Evolutionary conservation across 2,888 invertebrate species (phyloP), one percentile per base, ranked within the genome.

Genomic region (Ctenicera cuprea): DNA sequence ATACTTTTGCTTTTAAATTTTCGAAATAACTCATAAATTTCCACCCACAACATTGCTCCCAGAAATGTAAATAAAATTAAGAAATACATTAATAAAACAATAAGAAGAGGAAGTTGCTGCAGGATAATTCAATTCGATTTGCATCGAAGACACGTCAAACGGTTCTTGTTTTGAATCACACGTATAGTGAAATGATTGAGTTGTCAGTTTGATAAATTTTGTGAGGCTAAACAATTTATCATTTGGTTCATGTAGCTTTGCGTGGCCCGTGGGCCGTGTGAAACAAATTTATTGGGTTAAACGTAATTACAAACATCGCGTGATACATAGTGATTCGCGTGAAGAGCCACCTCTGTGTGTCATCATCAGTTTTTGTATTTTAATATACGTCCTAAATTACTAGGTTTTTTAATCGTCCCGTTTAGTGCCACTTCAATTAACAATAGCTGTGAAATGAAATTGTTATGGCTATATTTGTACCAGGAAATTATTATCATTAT

Each of bases 181-280:
- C 62, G 62, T 59, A 52, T 26, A 37, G 38, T 14, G n/a, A 62
- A 62, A 62, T 62, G 82, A 85, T 85, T 83, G 84, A 85, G 84
- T 80, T 81, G 84, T 85, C 85, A 83, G 80, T 81, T 81, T 83
- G 84, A 84, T 84, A 83, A 82, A 85, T 84, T 82, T 77, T 78
- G 78, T 80, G 76, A 78, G 80, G 77, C 75, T 77, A 65, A 77
- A 77, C 82, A 77, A 84, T 85, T 83, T 83, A 85, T 84, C 84
- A 84, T 81, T 77, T 45, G 71, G 74, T 71, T 75, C 54, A 67
- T 71, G 75, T 72, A 75, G 79, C 76, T 79, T 80, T 75, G 79
- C 79, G 74, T 77, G 82, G 80, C 77, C 80, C 81, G 82, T 82
- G 81, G 83, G 83, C 82, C 85, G 84, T 84, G 85, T 84, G 84